Base-by-base conservation (phyloP, 1,140 invertebrate genomes). In the Philopotamus ludificatus region DNA sequence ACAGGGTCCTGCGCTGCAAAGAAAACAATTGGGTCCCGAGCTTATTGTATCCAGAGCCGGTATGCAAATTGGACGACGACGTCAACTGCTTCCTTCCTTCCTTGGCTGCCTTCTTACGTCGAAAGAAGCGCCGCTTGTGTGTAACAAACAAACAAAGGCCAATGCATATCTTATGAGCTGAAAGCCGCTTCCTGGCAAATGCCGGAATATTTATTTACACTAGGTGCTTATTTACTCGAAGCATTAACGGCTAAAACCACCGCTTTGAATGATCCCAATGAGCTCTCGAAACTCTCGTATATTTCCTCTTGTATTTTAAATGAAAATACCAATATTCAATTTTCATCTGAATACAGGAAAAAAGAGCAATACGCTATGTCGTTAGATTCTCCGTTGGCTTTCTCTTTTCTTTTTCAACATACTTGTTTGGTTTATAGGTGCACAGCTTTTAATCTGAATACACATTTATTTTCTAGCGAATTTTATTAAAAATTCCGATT, bases 121-220 rank as follows among this genome's bases (percentile, higher is more conserved):
- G 25, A 10, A 20, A 4, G 18, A 20, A 26, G 42, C 51, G 51
- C 42, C 55, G 23, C 50, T 39, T 49, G 50, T 57, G 39, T 20
- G 51, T 44, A 34, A 55, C n/a, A 25, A 57, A 65, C 44, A 64
- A 63, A 68, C 57, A 65, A 57, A 63, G 41, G 62, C 55, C 57
- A 61, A 68, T 68, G 62, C 66, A 68, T 68, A 63, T 68, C 55
- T 68, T 68, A 68, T 68, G 62, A 68, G 57, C 42, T 15, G 26
- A 22, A 34, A 54, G 54, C 41, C 41, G 53, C 53, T 44, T 55
- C 49, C 28, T 39, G 39, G 16, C 45, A 42, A 63, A 60, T 63
- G 62, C 55, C 34, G 34, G 44, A 68, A 68, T 64, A 68, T 68
- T 64, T 68, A 68, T 63, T 20, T 42, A 39, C 34, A 53, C 28